Evolutionary conservation across 2,888 invertebrate genomes (phyloP), one percentile per base, ranked within the genome.

Genomic region (Eubasilissa splendida): DNA sequence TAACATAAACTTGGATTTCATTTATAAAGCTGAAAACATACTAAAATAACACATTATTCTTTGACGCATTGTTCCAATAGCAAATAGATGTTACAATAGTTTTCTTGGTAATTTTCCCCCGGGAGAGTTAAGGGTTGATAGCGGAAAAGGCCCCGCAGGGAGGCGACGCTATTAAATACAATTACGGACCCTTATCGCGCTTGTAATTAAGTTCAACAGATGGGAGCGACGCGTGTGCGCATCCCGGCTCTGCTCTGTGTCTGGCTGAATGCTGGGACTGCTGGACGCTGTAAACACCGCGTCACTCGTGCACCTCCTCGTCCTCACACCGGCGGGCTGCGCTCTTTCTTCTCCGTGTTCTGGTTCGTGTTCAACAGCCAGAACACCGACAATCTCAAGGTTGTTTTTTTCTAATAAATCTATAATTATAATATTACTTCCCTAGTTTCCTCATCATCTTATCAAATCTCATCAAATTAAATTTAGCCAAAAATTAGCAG

Each of bases 361-460:
- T 22, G 11, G 33, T 10, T 63, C 33, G 22, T 22, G 22, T 22
- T 22, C 22, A 22, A 1, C 22, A 22, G 22, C 22, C 22, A 22
- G 22, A 22, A 22, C 22, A 22, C 22, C 22, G 22, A 22, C 22
- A 22, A 22, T 22, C 22, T 22, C 22, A 12, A 42, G 5, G 11
- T 12, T 63, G 42, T 12, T 11, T 33, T 12, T 7, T 5, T 9
- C 31, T 9, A 9, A n/a, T 2, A 0, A 8, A 11, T 33, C 63
- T 63, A 42, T 5, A 63, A 31, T 33, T 7, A 2, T 4, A 11
- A 22, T 63, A 4, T 31, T 22, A 2, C 60, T 31, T 31, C 11
- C 31, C 31, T 76, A 71, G 75, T 83, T 81, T 81, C 80, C 83
- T 79, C 60, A 80, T 83, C 81, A 81, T 83, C 80, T 81, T 81